Base-by-base conservation (phyloP, 1,140 invertebrate genomes). In the Bilobella aurantiaca region DNA sequence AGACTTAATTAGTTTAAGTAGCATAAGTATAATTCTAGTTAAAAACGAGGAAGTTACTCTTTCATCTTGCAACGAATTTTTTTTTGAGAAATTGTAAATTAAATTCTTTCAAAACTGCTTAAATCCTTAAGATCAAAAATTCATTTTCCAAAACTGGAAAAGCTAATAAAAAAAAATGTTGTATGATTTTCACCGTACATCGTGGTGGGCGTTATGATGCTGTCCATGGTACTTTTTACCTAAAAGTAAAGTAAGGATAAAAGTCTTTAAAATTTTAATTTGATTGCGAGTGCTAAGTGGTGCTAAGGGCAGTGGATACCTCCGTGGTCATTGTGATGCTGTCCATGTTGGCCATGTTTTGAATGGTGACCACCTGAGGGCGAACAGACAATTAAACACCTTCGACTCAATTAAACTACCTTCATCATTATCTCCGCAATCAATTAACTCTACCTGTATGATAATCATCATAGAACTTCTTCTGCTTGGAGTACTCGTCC, bases 391-490 rank as follows among this genome's bases (percentile, higher is more conserved):
- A 63, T 8, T 3, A 63, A n/a, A n/a, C n/a, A n/a, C n/a, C n/a
- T n/a, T n/a, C n/a, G n/a, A n/a, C n/a, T n/a, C n/a, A n/a, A n/a
- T 31, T 21, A 27, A 21, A 3, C 58, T 14, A 59, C 29, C 14
- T 12, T 12, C 23, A 3, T 8, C 53, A 56, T 12, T 14, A 14
- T 59, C 16, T 29, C 25, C 27, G 12, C 58, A 27, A 8, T 29
- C 14, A 29, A 8, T 60, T 47, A 42, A n/a, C 37, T n/a, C n/a
- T 42, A 42, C 67, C 70, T 8, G 67, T 67, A 53, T 71, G 70
- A 32, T 71, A 71, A 37, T 71, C 70, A 49, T 71, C 70, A 31
- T 71, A 71, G 57, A 71, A 71, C 53, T 71, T 71, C 64, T 71
- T 71, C 53, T 71, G 65, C 62, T 71, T 71, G 49, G 65, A 65